Conservation (phyloP, 2,888 invertebrate genomes). For the Archaeoteleia sp. region DNA sequence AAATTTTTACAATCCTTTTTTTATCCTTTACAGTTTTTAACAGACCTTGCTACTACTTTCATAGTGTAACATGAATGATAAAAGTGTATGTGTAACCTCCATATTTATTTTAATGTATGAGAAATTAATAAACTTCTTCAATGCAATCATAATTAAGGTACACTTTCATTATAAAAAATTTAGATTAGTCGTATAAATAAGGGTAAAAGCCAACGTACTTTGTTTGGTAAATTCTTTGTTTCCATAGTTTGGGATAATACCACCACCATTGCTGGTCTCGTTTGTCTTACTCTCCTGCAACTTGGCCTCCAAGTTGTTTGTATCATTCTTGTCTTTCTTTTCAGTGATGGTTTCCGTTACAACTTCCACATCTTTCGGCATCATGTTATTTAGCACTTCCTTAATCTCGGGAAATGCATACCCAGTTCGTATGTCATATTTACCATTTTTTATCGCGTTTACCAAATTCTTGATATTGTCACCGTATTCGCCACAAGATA, state of each 20-base stretch:
- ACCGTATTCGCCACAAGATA: constrained; percentile 97
- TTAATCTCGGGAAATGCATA: constrained; percentile 81
- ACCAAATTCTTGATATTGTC: constrained; percentile 90
- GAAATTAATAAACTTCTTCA: no score
- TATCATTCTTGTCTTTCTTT: constrained; percentile 69
- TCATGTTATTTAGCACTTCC: constrained; percentile 75
- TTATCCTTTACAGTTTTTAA: no score
- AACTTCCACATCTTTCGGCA: constrained; percentile 60
- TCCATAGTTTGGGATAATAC: constrained; percentile 63
- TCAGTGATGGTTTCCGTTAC: constrained; percentile 55
- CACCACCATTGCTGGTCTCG: constrained; percentile 60
- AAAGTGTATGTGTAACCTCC: no score
- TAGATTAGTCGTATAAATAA: constrained; percentile 4
- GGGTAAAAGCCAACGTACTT: constrained; percentile 58
- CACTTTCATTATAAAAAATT: constrained; percentile 7
- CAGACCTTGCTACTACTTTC: no score
- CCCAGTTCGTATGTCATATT: constrained; percentile 86
- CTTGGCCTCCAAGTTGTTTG: constrained; percentile 68
- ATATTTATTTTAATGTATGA: no score
- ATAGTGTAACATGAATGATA: no score
- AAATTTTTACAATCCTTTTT: no score
- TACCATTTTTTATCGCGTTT: constrained; percentile 89
- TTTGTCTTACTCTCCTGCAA: constrained; percentile 63
- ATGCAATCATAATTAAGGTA: no score
- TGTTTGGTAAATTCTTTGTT: constrained; percentile 70